These are phyloP conservation scores for Lates calcarifer DNA, from an alignment of 2,113 vertebrate genomes.

Conservation along the genomic window DNA sequence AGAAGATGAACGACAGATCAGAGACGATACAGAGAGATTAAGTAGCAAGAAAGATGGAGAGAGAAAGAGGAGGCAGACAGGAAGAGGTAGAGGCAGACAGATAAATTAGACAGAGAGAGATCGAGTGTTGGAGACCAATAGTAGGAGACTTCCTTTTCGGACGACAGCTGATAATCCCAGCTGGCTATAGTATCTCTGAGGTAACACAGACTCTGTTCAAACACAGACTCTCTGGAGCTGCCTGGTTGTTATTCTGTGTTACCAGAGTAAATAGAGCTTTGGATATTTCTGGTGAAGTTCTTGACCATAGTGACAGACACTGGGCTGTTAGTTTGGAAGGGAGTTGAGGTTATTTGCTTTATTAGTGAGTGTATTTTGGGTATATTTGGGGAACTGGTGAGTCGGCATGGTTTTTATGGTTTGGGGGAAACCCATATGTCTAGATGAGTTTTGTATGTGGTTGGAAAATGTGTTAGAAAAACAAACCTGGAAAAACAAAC, in stretches of 20 bases:
- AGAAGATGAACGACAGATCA: constrained; percentile 12
- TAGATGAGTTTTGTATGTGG: constrained; percentile 7
- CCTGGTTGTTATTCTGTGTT: neutral
- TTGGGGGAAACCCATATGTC: neutral
- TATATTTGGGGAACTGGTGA: neutral
- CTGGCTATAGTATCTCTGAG: constrained; percentile 31
- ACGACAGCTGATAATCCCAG: constrained; percentile 66
- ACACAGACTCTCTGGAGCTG: constrained; percentile 35
- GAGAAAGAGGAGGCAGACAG: constrained; percentile 39
- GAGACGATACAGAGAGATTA: constrained; percentile 33
- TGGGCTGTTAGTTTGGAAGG: constrained; percentile 45
- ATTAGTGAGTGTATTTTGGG: constrained; percentile 40
- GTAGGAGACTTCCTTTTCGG: constrained; percentile 61
- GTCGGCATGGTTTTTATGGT: constrained; percentile 23
- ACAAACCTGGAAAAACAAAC: constrained; percentile 30
- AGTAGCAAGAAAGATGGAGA: constrained; percentile 29
- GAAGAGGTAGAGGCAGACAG: constrained; percentile 53
- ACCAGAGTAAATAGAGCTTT: constrained; percentile 13
- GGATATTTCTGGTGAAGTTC: constrained; percentile 26
- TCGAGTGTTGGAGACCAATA: constrained; percentile 48
- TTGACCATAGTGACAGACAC: constrained; percentile 4
- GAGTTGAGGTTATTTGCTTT: constrained; percentile 41
- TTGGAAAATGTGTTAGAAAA: constrained; percentile 19
- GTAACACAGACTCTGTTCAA: neutral
- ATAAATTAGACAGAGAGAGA: constrained; percentile 61